phyloP scores from a whole-genome alignment of 2,888 invertebrate genomes.

The Adelognathus sp. region DNA sequence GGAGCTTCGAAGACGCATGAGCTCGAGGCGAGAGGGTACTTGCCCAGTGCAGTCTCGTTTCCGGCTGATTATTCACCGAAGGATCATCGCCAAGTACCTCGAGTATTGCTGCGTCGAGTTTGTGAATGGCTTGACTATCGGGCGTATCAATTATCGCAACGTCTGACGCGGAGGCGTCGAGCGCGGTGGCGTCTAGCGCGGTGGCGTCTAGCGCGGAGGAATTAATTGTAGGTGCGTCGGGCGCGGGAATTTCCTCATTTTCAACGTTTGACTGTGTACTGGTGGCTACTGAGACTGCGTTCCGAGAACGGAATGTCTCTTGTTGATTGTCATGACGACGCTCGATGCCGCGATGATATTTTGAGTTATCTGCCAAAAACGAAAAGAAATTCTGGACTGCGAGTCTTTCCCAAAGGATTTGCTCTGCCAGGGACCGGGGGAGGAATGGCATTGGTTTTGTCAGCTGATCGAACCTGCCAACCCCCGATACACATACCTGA shows the following conservation, averaged over 20 bases:
- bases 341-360: background rate
- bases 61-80: background rate
- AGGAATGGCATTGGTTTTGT: background rate
- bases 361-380: background rate
- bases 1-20: slow-evolving; percentile 31
- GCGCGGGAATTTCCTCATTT: background rate
- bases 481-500: background rate
- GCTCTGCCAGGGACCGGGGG: background rate
- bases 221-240: no score
- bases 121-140: background rate
- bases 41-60: slow-evolving; percentile 10
- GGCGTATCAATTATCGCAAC: no score
- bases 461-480: background rate
- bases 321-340: background rate
- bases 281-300: background rate
- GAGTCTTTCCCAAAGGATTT: background rate
- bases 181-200: background rate
- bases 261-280: background rate
- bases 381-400: background rate
- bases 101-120: slow-evolving; percentile 7
- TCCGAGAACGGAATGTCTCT: background rate
- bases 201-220: slow-evolving; percentile 1
- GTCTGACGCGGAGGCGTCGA: no score
- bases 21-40: slow-evolving; percentile 17
- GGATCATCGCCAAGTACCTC: slow-evolving; percentile 40